Percentiles rank a stretch among this genome's conserved stretches.
Conservation (phyloP, 1,140 invertebrate species). For the Drosophila melanogaster region DNA sequence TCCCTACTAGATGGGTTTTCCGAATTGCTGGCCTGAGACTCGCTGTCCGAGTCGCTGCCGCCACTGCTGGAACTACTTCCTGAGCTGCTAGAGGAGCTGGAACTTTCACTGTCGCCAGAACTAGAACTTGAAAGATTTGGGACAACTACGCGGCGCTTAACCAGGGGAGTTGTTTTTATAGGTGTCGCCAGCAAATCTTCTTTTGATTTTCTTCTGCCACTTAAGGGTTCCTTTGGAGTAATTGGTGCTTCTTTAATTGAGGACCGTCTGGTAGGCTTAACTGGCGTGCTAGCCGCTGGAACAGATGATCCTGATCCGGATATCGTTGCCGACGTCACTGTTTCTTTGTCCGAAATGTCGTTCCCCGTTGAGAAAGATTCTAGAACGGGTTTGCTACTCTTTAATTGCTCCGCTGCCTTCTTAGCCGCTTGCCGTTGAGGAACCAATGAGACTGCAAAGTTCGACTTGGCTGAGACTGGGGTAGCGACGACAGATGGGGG, state of each 20-base stretch:
- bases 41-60: conserved; percentile 43
- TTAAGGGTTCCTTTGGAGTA: conserved; percentile 27
- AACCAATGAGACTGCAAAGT: conserved; percentile 91
- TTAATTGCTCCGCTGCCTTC: conserved; percentile 95
- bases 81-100: conserved; percentile 51
- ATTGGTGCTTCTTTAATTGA: conserved; percentile 49
- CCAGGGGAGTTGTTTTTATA: conserved; percentile 25
- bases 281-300: conserved; percentile 9
- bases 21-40: conserved; percentile 48
- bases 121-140: conserved; percentile 72
- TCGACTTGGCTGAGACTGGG: conserved; percentile 46
- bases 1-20: conserved; percentile 26
- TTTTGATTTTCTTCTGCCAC: conserved; percentile 55
- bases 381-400: conserved; percentile 89
- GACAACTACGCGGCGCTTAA: conserved; percentile 64
- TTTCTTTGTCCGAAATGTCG: conserved; percentile 28
- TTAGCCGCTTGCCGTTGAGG: conserved; percentile 95
- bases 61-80: conserved; percentile 56
- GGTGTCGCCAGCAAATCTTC: conserved; percentile 41
- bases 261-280: conserved; percentile 39
- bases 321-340: conserved; percentile 5
- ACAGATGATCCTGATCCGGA: conserved; percentile 3
- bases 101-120: conserved; percentile 62
- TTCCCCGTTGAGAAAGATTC: conserved; percentile 11
- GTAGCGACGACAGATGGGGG: neutral